Evolutionary conservation across 2,888 invertebrate species (phyloP), one percentile per base, ranked within the genome.

Genomic region (Exephanes ischioxanthus): DNA sequence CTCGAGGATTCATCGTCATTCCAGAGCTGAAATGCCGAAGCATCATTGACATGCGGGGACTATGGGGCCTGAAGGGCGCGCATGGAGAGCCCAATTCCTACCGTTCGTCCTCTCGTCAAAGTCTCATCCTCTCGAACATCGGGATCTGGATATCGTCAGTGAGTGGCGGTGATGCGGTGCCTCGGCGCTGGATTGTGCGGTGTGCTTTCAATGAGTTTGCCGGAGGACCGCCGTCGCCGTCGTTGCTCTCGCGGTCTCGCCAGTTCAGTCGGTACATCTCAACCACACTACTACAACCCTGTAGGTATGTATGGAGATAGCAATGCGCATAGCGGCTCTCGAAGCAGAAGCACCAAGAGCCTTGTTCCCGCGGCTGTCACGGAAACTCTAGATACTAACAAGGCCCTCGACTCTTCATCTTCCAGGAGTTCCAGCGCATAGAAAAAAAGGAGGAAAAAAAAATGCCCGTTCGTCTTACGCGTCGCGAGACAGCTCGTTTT

Each of bases 301-400:
- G 58, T 72, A 16, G 19, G 19, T 41, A 63, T 16, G 48, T 19
- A 48, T 48, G 45, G 41, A 68, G n/a, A 68, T 68, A 68, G 45
- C 37, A 75, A 63, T 41, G 55, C 26, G 66, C 3, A 22, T 22
- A 45, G 26, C 45, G 22, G 68, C 61, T 53, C 81, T 75, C 75
- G 68, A 81, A 70, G 58, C 66, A 80, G 80, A 66, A 76, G 75
- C 61, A 37, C 68, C 68, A 51, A 70, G 33, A 77, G 68, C 68
- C 75, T 61, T 76, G 75, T 76, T 76, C 68, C 68, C 66, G 80
- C 72, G 72, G 72, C 72, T 73, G 80, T 71, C 79, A 63, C 80
- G 73, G 67, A 70, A 81, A 81, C 81, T 81, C 75, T 51, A 81
- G 70, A 75, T 75, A 70, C 81, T 81, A 81, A 81, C 70, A 80